These are phyloP conservation scores for Carduelis carduelis DNA, from an alignment of 2,797 vertebrate genomes.

Conservation along the genomic window DNA sequence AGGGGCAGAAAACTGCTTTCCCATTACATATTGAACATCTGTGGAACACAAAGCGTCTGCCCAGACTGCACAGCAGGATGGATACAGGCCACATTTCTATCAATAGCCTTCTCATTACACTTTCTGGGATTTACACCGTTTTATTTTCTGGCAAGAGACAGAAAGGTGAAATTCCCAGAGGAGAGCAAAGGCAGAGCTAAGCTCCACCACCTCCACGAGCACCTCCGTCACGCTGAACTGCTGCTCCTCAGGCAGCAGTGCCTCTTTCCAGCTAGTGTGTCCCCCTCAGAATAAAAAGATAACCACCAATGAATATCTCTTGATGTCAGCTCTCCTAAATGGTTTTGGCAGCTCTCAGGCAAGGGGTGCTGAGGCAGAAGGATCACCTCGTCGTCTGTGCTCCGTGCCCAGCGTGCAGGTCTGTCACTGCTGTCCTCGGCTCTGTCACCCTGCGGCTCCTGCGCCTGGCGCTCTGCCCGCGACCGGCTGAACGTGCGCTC, in stretches of 20 bases:
- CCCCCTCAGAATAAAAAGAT: background rate
- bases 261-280: background rate
- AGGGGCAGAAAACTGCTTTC: background rate
- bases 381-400: slow-evolving; percentile 76
- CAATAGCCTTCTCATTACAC: background rate
- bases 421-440: background rate
- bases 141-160: background rate
- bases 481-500: slow-evolving; percentile 81
- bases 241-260: background rate
- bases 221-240: background rate
- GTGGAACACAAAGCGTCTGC: background rate
- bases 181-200: background rate
- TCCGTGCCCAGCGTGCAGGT: slow-evolving; percentile 43
- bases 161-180: background rate
- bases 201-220: background rate
- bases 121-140: background rate
- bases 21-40: background rate
- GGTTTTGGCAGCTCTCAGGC: background rate
- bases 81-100: background rate
- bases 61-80: background rate
- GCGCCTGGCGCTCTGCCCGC: slow-evolving; percentile 68
- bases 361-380: background rate
- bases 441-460: slow-evolving; percentile 66
- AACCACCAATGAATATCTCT: background rate
- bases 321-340: background rate